Base-by-base conservation (phyloP, 2,113 vertebrate genomes). In the Tor tambroides region DNA sequence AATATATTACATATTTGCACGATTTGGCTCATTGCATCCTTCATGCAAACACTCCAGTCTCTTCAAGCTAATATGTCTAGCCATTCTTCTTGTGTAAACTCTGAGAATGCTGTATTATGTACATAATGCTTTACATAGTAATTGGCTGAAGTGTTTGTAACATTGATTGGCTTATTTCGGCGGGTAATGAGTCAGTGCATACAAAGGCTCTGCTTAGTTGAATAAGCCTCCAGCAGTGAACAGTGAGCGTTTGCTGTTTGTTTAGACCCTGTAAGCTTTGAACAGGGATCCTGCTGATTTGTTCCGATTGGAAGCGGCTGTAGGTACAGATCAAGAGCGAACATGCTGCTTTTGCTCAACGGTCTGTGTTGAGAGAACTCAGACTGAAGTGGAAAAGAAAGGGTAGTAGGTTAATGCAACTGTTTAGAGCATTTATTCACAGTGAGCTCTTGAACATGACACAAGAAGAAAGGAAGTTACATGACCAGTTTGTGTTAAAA, bases 321-420 rank as follows among this genome's bases (percentile, higher is more conserved):
- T 41, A 54, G 72, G 84, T 76, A 21, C 84, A 82, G 88, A 91
- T 92, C 87, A 88, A 86, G 80, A 89, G 86, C 26, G 77, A 67
- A 51, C 12, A 71, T n/a, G 35, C 83, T 87, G 84, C 76, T 89
- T 83, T 89, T 21, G 2, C 43, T 49, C 19, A 28, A 26, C 6
- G 5, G 11, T 23, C 17, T 69, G 26, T 19, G 11, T 21, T 83
- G 80, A 83, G 26, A 83, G 63, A 69, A 87, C 67, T 72, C 15
- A 46, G 87, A 92, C 61, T 90, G 85, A 89, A 86, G 87, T n/a
- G 7, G 67, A 84, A 72, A 87, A 91, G 88, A 91, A 90, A 61
- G 81, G 87, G 81, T 30, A 67, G 81, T 80, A 91, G 92, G 92
- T 90, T 92, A 93, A 93, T 92, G 83, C 92, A 93, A 91, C 74